Base-by-base conservation (phyloP, 2,888 invertebrate genomes). In the Campoletis raptor region DNA sequence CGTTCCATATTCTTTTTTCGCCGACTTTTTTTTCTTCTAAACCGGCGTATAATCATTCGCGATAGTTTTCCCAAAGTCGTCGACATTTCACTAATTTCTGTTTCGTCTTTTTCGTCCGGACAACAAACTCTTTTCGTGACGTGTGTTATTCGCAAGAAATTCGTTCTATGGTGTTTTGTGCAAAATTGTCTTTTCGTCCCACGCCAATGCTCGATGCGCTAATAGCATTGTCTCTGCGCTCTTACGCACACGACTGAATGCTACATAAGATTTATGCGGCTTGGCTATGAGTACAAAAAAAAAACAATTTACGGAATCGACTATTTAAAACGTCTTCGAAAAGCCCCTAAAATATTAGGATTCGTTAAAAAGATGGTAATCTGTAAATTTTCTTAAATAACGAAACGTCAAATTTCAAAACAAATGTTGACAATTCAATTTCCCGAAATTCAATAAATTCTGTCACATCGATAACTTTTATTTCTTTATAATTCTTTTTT, bases 181-280 rank as follows among this genome's bases (percentile, higher is more conserved):
- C 89, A 87, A 89, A 89, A 89, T 90, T 81, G 57, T 48, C 88
- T 83, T 88, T 87, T 87, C 88, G 88, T 90, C 90, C 91, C 90
- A 92, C 93, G 92, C 91, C 90, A 90, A 89, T 92, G 91, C 90
- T 85, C 82, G 73, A 85, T 90, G 90, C 90, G 92, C 92, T 93
- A 93, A 93, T 92, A 87, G 91, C 89, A 92, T 93, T 93, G 91
- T 93, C 92, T 79, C 70, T 54, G 40, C n/a, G 61, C 61, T 74
- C 78, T 72, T 76, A 45, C 64, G 48, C 48, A 70, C 81, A 80
- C 64, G 45, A 81, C 64, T 74, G 30, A 72, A 72, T 64, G 78
- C 81, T 78, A 81, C 69, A 57, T 21, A 69, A 21, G 18, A 36
- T 52, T 54, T n/a, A 8, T n/a, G 52, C 52, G 48, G 18, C 48